Conservation (phyloP, 2,888 invertebrate species). For the Gymnocheta viridis region DNA sequence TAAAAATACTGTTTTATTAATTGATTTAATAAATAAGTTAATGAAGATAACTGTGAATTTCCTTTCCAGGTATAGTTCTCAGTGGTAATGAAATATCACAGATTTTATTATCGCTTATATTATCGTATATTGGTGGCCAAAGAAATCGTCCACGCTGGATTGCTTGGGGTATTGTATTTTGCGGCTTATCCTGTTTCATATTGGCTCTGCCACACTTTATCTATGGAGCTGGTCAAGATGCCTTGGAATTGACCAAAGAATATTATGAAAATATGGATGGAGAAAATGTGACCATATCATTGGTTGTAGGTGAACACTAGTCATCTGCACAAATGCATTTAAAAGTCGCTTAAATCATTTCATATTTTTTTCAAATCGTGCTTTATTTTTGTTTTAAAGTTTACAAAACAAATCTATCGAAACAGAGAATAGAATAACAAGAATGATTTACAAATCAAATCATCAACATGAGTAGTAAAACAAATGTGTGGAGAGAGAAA, state of each 20-base stretch:
- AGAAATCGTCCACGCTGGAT: slow-evolving; percentile 87
- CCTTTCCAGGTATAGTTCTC: slow-evolving; percentile 84
- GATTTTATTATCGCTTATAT: slow-evolving; percentile 85
- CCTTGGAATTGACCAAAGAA: slow-evolving; percentile 80
- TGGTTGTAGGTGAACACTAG: slow-evolving; percentile 76
- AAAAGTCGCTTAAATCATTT: too few relatives aligned
- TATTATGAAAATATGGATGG: slow-evolving; percentile 74
- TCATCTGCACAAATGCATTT: too few relatives aligned
- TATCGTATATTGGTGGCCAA: slow-evolving; percentile 86
- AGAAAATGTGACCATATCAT: slow-evolving; percentile 66
- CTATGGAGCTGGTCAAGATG: slow-evolving; percentile 84
- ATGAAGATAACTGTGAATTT: neutral
- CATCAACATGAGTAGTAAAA: too few relatives aligned
- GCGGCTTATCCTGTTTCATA: slow-evolving; percentile 85
- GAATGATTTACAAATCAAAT: too few relatives aligned
- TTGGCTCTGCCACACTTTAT: slow-evolving; percentile 85
- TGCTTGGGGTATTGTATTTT: slow-evolving; percentile 85
- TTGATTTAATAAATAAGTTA: neutral
- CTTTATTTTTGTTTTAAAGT: too few relatives aligned
- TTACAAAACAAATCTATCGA: too few relatives aligned
- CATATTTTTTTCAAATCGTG: too few relatives aligned
- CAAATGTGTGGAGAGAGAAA: too few relatives aligned
- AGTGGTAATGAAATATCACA: slow-evolving; percentile 88
- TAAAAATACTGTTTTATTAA: too few relatives aligned
- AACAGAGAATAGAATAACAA: too few relatives aligned